Evolutionary conservation across 2,113 vertebrate genomes (phyloP).

Genomic region (Gymnocephalus cernua): DNA sequence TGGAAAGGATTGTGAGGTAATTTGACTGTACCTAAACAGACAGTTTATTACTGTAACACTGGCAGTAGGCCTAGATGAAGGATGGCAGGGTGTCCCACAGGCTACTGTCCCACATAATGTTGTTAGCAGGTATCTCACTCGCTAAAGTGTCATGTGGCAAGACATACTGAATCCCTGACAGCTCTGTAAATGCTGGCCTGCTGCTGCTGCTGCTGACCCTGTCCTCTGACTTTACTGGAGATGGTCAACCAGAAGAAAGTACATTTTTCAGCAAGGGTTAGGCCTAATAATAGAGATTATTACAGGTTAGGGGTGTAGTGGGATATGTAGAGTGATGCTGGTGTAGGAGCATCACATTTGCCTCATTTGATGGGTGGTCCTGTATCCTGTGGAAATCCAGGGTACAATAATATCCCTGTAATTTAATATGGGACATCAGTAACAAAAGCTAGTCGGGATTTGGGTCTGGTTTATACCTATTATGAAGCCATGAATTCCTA

Average conservation of each 20-base stretch:
- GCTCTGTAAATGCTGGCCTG: background rate
- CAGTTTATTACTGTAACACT: slow-evolving; percentile 1
- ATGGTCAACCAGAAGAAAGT: background rate
- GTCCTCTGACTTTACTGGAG: slow-evolving; percentile 25
- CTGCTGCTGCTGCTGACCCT: slow-evolving; percentile 19
- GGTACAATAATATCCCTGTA: background rate
- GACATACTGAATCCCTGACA: background rate
- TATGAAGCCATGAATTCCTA: background rate
- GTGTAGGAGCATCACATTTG: background rate
- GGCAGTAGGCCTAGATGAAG: background rate
- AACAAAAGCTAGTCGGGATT: background rate
- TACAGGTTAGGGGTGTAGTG: slow-evolving; percentile 3
- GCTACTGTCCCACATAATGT: background rate
- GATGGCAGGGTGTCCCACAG: background rate
- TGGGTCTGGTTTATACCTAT: background rate
- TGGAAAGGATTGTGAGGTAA: background rate
- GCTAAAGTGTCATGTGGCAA: background rate
- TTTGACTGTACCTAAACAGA: slow-evolving; percentile 1
- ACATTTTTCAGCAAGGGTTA: background rate
- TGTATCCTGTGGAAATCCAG: background rate
- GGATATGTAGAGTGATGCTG: slow-evolving; percentile 7
- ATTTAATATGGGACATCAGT: background rate
- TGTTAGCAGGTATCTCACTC: background rate
- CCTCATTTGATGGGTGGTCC: background rate
- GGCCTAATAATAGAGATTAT: slow-evolving; percentile 13